Conservation (phyloP, 2,888 invertebrate species). For the Sialis lutaria region DNA sequence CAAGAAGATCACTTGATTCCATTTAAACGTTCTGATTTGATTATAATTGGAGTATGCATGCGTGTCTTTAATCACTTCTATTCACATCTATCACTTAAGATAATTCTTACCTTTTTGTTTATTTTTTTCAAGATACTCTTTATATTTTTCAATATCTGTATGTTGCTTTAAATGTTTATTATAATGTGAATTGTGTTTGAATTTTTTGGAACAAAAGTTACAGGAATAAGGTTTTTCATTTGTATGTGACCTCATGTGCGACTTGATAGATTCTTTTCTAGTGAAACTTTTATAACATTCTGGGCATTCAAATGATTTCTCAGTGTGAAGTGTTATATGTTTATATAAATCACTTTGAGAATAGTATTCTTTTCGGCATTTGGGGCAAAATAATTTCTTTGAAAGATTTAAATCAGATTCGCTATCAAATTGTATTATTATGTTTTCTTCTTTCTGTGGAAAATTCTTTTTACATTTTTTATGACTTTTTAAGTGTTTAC, state of each 20-base stretch:
- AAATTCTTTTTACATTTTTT: too few relatives aligned
- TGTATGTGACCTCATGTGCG: slow-evolving; percentile 3
- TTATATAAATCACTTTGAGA: neutral
- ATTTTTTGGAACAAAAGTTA: slow-evolving; percentile 2
- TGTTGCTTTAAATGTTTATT: slow-evolving; percentile 1
- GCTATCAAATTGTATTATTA: neutral
- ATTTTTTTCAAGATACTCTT: neutral
- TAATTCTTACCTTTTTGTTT: neutral
- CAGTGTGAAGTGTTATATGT: neutral
- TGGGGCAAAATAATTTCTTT: neutral
- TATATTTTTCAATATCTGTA: slow-evolving; percentile 4
- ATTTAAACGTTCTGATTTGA: neutral
- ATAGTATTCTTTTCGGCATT: neutral
- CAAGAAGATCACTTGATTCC: neutral
- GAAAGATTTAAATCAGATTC: neutral
- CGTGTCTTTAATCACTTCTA: too few relatives aligned
- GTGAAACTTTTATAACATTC: slow-evolving; percentile 3
- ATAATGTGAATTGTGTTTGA: slow-evolving; percentile 2
- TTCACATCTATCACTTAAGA: neutral
- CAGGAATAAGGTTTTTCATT: slow-evolving; percentile 5
- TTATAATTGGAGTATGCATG: too few relatives aligned
- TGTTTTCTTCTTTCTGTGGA: too few relatives aligned
- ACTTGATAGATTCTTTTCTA: neutral
- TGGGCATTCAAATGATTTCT: slow-evolving; percentile 3
- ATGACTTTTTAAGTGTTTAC: too few relatives aligned